Conservation (phyloP, 92 coral and sea anemone species). For the Epizoanthus fatuus region DNA sequence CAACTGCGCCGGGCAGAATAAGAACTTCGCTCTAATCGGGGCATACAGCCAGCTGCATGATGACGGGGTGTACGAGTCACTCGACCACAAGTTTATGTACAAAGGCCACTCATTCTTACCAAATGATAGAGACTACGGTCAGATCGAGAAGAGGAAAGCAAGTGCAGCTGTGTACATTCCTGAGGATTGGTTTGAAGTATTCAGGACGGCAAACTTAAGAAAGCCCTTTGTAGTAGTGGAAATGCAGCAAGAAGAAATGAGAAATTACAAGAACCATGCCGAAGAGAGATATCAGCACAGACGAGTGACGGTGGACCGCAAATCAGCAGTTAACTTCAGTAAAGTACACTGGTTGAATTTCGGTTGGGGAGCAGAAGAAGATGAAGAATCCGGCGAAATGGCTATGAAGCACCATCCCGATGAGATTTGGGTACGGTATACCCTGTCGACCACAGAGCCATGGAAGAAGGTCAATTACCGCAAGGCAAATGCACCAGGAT, state of each 20-base stretch:
- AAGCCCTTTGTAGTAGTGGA: constrained; percentile 17
- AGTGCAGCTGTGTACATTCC: neutral
- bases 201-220: constrained; percentile 17
- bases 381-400: neutral
- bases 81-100: too few relatives aligned
- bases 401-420: constrained; percentile 32
- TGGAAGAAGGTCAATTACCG: too few relatives aligned
- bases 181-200: constrained; percentile 3
- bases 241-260: neutral
- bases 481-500: too few relatives aligned
- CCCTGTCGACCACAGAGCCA: neutral
- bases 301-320: neutral
- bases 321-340: neutral
- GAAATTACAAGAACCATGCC: neutral
- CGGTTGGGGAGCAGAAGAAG: constrained; percentile 50
- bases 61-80: too few relatives aligned
- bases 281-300: neutral
- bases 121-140: constrained; percentile 8
- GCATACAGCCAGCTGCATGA: too few relatives aligned
- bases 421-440: constrained; percentile 46
- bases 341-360: constrained; percentile 63
- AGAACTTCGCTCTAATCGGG: neutral
- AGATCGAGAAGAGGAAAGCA: neutral
- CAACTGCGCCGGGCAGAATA: constrained; percentile 59
- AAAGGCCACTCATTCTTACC: neutral